Evolutionary conservation across 2,888 invertebrate genomes (phyloP).

Genomic region (Nebria brevicollis): DNA sequence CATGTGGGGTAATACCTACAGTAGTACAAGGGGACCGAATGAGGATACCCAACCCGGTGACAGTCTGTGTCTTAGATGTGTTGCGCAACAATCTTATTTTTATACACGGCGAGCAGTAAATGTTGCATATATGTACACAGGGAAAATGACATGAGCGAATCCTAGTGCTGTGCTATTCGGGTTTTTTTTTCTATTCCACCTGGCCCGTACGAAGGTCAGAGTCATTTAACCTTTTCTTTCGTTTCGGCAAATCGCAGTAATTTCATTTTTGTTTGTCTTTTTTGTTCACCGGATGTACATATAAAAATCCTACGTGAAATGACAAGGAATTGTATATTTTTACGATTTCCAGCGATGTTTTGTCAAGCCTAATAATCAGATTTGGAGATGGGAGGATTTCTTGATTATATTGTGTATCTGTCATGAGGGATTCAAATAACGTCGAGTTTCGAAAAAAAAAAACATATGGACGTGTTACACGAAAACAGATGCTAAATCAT

Average conservation of each 20-base stretch:
- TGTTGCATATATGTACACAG: slow-evolving; percentile 33
- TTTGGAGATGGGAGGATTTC: slow-evolving; percentile 30
- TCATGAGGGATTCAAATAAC: no score
- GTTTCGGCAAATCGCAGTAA: slow-evolving; percentile 22
- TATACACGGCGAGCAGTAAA: slow-evolving; percentile 38
- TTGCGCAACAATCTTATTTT: slow-evolving; percentile 8
- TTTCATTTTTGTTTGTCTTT: slow-evolving; percentile 35
- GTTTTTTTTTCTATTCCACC: neutral
- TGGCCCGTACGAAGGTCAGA: slow-evolving; percentile 19
- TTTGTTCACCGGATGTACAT: slow-evolving; percentile 21
- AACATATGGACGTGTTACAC: no score
- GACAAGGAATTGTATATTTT: slow-evolving; percentile 15
- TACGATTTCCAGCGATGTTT: slow-evolving; percentile 36
- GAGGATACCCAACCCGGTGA: neutral
- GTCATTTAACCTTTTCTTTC: slow-evolving; percentile 27
- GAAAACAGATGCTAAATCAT: no score
- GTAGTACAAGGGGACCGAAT: neutral
- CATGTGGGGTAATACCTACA: slow-evolving; percentile 31
- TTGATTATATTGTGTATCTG: neutral
- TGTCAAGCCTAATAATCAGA: slow-evolving; percentile 39
- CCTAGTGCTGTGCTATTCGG: neutral
- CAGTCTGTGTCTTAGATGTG: neutral
- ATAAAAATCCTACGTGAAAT: neutral
- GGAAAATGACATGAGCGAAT: slow-evolving; percentile 22
- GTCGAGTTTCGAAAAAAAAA: no score